These are phyloP conservation scores for Archegozetes longisetosus DNA, from an alignment of 1,140 invertebrate genomes.

Conservation along the genomic window DNA sequence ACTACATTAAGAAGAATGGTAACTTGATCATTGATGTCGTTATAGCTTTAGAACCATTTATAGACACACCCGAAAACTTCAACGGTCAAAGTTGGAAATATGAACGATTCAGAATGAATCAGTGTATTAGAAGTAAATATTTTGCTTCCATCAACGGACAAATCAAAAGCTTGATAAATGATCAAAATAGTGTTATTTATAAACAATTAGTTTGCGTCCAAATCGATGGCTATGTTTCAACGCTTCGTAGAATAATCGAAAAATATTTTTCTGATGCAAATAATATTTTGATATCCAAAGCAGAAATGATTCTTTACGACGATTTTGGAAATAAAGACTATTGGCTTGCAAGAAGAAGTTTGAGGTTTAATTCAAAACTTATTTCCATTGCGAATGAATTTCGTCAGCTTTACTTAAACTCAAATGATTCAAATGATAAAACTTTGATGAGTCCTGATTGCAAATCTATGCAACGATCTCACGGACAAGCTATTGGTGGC, in stretches of 20 bases:
- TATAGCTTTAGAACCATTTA: neutral
- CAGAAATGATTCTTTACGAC: slow-evolving; percentile 75
- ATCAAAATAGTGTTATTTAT: neutral
- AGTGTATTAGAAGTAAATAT: neutral
- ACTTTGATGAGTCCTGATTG: slow-evolving; percentile 41
- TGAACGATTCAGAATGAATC: neutral
- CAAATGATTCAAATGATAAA: slow-evolving; percentile 42
- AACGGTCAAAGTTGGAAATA: neutral
- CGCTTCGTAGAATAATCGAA: neutral
- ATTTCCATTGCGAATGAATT: slow-evolving; percentile 51
- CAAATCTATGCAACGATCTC: slow-evolving; percentile 41
- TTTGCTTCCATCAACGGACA: no score
- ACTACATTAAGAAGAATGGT: slow-evolving; percentile 42
- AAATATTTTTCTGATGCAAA: neutral
- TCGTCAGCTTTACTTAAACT: slow-evolving; percentile 47
- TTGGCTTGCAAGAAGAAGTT: slow-evolving; percentile 73
- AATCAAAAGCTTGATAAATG: neutral
- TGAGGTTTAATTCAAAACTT: slow-evolving; percentile 63
- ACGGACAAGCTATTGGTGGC: slow-evolving; percentile 40
- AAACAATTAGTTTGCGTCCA: neutral
- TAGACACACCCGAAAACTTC: neutral
- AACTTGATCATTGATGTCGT: neutral
- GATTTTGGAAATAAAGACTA: slow-evolving; percentile 60
- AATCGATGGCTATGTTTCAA: neutral
- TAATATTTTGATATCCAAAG: slow-evolving; percentile 51